These are phyloP conservation scores for Folsomia candida DNA, from an alignment of 2,888 invertebrate species.

Conservation along the genomic window DNA sequence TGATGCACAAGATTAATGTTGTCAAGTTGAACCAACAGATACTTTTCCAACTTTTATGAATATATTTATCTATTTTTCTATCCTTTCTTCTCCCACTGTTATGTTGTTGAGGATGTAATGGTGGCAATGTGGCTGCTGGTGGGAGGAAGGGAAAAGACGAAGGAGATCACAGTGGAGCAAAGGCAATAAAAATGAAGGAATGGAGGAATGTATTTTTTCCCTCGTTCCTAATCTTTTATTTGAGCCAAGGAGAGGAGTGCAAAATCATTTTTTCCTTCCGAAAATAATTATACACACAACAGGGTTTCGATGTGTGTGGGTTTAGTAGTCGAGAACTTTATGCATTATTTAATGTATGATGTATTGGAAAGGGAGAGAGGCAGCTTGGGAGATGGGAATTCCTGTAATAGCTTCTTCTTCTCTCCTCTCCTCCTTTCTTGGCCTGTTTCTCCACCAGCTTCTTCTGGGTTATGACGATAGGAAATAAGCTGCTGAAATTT, in stretches of 20 bases:
- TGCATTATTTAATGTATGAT: conserved; percentile 49
- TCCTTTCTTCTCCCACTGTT: conserved; percentile 9
- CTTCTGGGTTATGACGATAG: neutral
- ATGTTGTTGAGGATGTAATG: neutral
- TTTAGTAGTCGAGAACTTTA: conserved; percentile 26
- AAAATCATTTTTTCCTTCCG: conserved; percentile 48
- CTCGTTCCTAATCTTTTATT: conserved; percentile 48
- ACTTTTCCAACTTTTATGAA: conserved; percentile 47
- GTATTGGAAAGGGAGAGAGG: conserved; percentile 47
- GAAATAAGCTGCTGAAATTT: conserved; percentile 4
- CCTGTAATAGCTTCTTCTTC: conserved; percentile 2
- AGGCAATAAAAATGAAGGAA: conserved; percentile 40
- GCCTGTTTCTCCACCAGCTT: neutral
- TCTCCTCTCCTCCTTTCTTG: neutral
- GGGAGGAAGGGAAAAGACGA: neutral
- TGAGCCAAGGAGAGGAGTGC: conserved; percentile 47
- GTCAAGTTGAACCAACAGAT: conserved; percentile 49
- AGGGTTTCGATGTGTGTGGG: conserved; percentile 42
- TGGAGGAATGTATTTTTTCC: conserved; percentile 36
- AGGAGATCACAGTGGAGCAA: conserved; percentile 10
- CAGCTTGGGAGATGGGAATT: conserved; percentile 19
- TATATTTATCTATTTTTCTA: conserved; percentile 33
- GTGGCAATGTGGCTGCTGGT: neutral
- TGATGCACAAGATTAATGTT: conserved; percentile 50
- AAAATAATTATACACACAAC: conserved; percentile 49